Conservation (phyloP, 1,140 invertebrate genomes). For the Drosophila takahashii region DNA sequence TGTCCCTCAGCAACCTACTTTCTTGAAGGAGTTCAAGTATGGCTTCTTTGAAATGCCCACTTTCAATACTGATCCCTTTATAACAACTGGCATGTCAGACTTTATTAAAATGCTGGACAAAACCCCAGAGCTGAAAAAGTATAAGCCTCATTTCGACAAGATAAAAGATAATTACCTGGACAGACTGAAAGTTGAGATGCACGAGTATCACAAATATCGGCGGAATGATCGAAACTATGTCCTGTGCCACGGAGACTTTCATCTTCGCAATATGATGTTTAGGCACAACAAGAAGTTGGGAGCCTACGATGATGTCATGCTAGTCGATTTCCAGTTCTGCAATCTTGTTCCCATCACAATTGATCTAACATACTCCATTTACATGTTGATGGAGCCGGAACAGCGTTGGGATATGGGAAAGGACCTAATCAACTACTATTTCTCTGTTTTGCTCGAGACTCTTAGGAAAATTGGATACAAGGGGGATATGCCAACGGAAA, state of each 20-base stretch:
- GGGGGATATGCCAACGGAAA: slow-evolving; percentile 43
- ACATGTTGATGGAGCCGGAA: slow-evolving; percentile 54
- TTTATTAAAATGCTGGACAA: slow-evolving; percentile 50
- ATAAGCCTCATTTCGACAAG: slow-evolving; percentile 46
- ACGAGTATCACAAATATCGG: slow-evolving; percentile 48
- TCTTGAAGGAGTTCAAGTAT: slow-evolving; percentile 34
- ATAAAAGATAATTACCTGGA: slow-evolving; percentile 17
- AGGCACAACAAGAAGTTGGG: slow-evolving; percentile 35
- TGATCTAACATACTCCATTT: slow-evolving; percentile 60
- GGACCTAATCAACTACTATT: slow-evolving; percentile 53
- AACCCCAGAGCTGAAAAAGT: slow-evolving; percentile 50
- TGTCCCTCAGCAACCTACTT: slow-evolving; percentile 22
- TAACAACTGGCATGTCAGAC: slow-evolving; percentile 17
- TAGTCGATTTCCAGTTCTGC: slow-evolving; percentile 63
- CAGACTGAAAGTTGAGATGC: not conserved
- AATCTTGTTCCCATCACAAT: slow-evolving; percentile 42
- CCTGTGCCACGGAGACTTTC: slow-evolving; percentile 64
- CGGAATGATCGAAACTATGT: slow-evolving; percentile 41
- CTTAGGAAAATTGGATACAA: slow-evolving; percentile 54
- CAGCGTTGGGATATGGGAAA: slow-evolving; percentile 43
- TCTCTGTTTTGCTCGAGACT: slow-evolving; percentile 39
- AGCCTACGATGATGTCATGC: slow-evolving; percentile 46
- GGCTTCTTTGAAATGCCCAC: slow-evolving; percentile 22
- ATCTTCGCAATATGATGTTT: slow-evolving; percentile 69
- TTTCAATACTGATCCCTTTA: slow-evolving; percentile 30